Evolutionary conservation across 2,113 vertebrate genomes (phyloP), one percentile per base, ranked within the genome.

Genomic region (Drymodes brunneopygia): DNA sequence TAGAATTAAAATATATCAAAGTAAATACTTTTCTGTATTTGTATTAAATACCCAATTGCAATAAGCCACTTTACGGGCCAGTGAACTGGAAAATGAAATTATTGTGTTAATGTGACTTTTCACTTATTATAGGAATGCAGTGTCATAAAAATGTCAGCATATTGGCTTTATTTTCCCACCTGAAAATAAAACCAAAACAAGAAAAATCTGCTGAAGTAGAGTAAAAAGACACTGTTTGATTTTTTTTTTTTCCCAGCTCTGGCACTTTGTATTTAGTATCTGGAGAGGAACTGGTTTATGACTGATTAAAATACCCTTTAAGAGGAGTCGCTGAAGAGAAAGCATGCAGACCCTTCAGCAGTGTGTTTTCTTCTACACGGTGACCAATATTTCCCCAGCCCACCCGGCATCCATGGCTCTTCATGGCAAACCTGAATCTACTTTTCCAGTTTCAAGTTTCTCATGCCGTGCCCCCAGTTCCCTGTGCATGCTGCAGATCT

Each of bases 81-180:
- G 58, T 97, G 97, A 94, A 85, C 97, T 96, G 93, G 97, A 98
- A 98, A 98, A 98, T 98, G 90, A 97, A 98, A 97, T 98, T 97
- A 98, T 92, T 97, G 83, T 96, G 97, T 98, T 97, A 97, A 97
- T 97, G 92, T 92, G 91, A 96, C 95, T 97, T 97, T 88, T 96
- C 91, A 96, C 92, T 98, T 97, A 82, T 94, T 96, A 97, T 85
- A 95, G 90, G 47, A 96, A 90, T 82, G 60, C 80, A 94, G 67
- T 90, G 62, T 97, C 94, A 96, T 97, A 95, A 96, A 93, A 93
- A 95, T 78, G 78, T 91, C 82, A 95, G 90, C 40, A 71, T 77
- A 70, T n/a, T 79, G 10, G 62, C 72, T 97, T 92, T 87, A 75
- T 93, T 96, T 96, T 96, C 87, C 95, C 58, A 96, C 66, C 77